These are phyloP conservation scores for Ctenicera cuprea DNA, from an alignment of 2,888 invertebrate genomes.

Conservation along the genomic window DNA sequence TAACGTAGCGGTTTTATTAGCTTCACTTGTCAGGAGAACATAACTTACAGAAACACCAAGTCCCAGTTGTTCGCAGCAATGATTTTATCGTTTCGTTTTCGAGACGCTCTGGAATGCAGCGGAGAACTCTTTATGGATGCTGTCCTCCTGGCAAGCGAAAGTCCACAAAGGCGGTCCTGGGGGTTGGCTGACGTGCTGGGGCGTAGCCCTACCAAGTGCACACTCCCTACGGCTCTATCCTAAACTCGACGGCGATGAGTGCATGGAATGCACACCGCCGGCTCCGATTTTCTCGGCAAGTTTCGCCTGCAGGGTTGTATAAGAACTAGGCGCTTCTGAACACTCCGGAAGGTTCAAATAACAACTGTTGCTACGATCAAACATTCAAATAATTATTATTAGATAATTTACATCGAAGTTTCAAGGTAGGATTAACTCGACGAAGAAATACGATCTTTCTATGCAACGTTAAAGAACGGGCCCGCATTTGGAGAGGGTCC, in stretches of 20 bases:
- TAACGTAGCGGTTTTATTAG: constrained; percentile 59
- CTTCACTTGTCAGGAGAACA: constrained; percentile 52
- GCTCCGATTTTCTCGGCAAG: neutral
- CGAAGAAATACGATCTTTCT: constrained; percentile 11
- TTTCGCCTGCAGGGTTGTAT: constrained; percentile 14
- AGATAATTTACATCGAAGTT: too few species aligned
- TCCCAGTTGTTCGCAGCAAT: neutral
- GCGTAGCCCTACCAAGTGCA: constrained; percentile 66
- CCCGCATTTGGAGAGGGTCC: constrained; percentile 14
- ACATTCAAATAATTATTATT: too few species aligned
- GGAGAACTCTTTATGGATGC: constrained; percentile 44
- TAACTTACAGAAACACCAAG: constrained; percentile 13
- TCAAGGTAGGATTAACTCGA: neutral
- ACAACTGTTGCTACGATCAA: too few species aligned
- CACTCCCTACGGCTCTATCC: constrained; percentile 63
- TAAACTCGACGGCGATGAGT: constrained; percentile 4
- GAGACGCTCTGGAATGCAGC: constrained; percentile 50
- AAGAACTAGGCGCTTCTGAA: neutral
- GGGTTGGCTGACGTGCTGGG: constrained; percentile 69
- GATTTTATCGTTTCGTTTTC: constrained; percentile 5
- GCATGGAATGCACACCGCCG: neutral
- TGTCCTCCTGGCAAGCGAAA: constrained; percentile 63
- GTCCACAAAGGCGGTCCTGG: constrained; percentile 71
- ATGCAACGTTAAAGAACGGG: neutral
- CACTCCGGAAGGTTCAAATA: too few species aligned